Conservation (phyloP, 2,113 vertebrate genomes). For the Myodes glareolus region DNA sequence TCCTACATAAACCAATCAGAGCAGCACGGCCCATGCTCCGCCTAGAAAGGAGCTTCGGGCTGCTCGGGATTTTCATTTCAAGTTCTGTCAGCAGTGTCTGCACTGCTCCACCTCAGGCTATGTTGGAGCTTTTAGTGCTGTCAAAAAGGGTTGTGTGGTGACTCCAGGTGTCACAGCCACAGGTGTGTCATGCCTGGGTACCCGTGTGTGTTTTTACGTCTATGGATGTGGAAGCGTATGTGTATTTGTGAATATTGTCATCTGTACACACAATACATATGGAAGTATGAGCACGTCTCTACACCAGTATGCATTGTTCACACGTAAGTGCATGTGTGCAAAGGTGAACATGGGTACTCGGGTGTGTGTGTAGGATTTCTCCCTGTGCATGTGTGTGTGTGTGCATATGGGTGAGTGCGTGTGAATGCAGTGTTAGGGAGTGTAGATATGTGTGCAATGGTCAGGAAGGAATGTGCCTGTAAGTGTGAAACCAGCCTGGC, state of each 20-base stretch:
- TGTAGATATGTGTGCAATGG: neutral
- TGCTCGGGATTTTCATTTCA: neutral
- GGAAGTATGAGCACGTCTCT: neutral
- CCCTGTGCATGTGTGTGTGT: neutral
- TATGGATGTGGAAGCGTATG: neutral
- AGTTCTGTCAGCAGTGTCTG: neutral
- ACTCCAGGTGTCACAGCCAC: neutral
- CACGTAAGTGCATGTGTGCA: neutral
- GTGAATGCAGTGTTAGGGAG: neutral
- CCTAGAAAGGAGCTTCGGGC: neutral
- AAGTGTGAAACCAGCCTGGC: neutral
- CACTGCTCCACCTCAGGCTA: accelerated
- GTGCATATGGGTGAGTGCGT: neutral
- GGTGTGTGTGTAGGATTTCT: neutral
- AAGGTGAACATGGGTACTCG: neutral
- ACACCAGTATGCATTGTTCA: neutral
- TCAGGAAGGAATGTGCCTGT: neutral
- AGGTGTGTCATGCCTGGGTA: neutral
- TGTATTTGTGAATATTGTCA: neutral
- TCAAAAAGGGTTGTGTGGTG: accelerated
- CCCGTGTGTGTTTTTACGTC: too few species aligned
- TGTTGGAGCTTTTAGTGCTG: accelerated
- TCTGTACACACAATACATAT: too few species aligned
- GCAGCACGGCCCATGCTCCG: accelerated
- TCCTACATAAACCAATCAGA: too few species aligned